A percentile compares a stretch with the other conserved stretches of the same genome.
These are phyloP conservation scores for Holacanthus passer DNA, from an alignment of 2,113 vertebrate species.

Conservation along the genomic window DNA sequence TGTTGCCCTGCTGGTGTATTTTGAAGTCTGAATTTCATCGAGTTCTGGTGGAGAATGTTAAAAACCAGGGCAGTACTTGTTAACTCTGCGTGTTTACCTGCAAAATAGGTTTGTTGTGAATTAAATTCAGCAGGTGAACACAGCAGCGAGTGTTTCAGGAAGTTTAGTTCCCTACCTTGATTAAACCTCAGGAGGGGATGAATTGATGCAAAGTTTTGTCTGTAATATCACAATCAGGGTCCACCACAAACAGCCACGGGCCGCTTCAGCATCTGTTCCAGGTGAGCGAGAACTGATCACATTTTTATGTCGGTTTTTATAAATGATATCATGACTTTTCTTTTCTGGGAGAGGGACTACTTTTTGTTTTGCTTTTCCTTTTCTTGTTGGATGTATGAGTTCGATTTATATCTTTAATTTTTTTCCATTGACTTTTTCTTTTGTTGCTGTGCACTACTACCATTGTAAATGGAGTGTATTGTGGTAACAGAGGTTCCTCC, in stretches of 20 bases:
- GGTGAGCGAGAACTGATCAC: constrained; percentile 68
- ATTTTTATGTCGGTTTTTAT: constrained; percentile 70
- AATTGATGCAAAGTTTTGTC: constrained; percentile 56
- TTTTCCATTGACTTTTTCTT: constrained; percentile 74
- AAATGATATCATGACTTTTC: constrained; percentile 69
- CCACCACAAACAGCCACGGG: constrained; percentile 71
- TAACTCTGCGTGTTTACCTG: constrained; percentile 32
- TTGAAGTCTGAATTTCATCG: constrained; percentile 28
- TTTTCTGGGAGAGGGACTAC: constrained; percentile 70
- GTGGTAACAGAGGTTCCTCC: constrained; percentile 68
- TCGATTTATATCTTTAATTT: constrained; percentile 49
- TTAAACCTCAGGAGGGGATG: constrained; percentile 31
- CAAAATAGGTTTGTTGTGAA: constrained; percentile 1
- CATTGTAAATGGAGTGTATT: constrained; percentile 76
- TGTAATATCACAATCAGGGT: constrained; percentile 67
- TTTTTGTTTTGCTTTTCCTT: constrained; percentile 51
- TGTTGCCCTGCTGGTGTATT: constrained; percentile 23
- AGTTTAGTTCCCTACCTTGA: constrained; percentile 17
- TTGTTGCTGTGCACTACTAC: constrained; percentile 79
- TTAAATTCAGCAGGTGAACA: constrained; percentile 20
- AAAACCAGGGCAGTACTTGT: constrained; percentile 3
- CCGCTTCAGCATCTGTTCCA: constrained; percentile 67
- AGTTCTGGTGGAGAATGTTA: constrained; percentile 44
- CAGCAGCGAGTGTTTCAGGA: neutral
- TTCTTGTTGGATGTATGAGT: constrained; percentile 61